Evolutionary conservation across 2,888 invertebrate species (phyloP), one percentile per base, ranked within the genome.

Genomic region (Apodemia hepburni): DNA sequence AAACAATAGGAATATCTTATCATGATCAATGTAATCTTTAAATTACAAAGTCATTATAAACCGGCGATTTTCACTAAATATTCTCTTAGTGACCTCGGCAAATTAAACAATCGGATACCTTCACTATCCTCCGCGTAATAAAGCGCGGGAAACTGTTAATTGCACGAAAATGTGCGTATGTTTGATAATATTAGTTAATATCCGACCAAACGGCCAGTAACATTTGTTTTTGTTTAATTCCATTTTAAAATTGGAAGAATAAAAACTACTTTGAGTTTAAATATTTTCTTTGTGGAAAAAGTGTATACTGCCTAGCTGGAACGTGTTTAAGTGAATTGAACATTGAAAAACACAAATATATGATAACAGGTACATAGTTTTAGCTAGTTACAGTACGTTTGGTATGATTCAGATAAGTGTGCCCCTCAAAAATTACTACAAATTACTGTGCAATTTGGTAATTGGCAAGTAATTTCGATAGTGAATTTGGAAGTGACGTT

Each of bases 101-200:
- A 15, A 58, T 49, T 17, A 22, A 35, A 54, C 49, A 60, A 59
- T 60, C 63, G 65, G 65, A 67, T 66, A 67, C 64, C 66, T 82
- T 80, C 74, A 78, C 79, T 71, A 75, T 65, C 77, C 42, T 15
- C 42, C 80, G 75, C 73, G 75, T 78, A 78, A 77, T 76, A 73
- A 69, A 71, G 70, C 69, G 82, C 85, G 85, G 86, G 87, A 87
- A 85, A 80, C 74, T 64, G 59, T 61, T 74, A 76, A 85, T 85
- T 82, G 74, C 72, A 69, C 72, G 80, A 83, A 83, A 80, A 82
- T 65, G 69, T 70, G 79, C 78, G 78, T 75, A 77, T 74, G 76
- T 80, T 76, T 71, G 73, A 65, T 67, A 73, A 72, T 65, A 63
- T 61, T 64, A 61, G 64, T 64, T 66, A 60, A 64, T 66, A 68